phyloP scores from a whole-genome alignment of 2,888 invertebrate species.

The Drosophila austrosaltans region DNA sequence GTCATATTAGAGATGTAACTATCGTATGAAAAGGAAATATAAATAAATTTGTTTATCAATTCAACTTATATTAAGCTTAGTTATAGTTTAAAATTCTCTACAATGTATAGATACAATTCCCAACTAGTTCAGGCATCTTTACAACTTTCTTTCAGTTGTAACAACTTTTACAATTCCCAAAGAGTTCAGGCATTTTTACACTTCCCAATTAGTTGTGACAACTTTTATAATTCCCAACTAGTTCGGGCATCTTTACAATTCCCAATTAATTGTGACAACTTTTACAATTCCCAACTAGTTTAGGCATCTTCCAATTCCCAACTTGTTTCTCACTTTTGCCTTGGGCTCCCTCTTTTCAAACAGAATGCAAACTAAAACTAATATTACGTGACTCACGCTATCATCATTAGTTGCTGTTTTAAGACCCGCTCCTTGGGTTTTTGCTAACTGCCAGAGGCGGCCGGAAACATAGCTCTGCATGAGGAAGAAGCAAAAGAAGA shows the following conservation, averaged over 20 bases:
- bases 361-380: too few species aligned
- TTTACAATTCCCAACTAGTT: too few species aligned
- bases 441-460: constrained; percentile 71
- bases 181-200: not conserved
- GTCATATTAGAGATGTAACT: constrained; percentile 9
- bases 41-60: not conserved
- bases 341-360: too few species aligned
- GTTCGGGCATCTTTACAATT: not conserved
- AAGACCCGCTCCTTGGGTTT: constrained; percentile 42
- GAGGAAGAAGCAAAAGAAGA: constrained; percentile 39
- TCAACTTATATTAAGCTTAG: not conserved
- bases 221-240: not conserved
- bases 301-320: too few species aligned
- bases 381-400: constrained; percentile 21
- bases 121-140: not conserved
- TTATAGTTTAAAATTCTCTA: too few species aligned
- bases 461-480: constrained; percentile 70
- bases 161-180: too few species aligned
- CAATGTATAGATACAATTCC: not conserved
- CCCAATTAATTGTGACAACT: too few species aligned
- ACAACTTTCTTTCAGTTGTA: too few species aligned
- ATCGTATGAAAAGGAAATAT: not conserved
- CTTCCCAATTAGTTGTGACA: not conserved
- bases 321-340: too few species aligned
- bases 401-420: constrained; percentile 45